A percentile compares a stretch with the other conserved stretches of the same genome.
These are phyloP conservation scores for Menidia beryllina DNA, from an alignment of 2,113 vertebrate species.

Conservation along the genomic window DNA sequence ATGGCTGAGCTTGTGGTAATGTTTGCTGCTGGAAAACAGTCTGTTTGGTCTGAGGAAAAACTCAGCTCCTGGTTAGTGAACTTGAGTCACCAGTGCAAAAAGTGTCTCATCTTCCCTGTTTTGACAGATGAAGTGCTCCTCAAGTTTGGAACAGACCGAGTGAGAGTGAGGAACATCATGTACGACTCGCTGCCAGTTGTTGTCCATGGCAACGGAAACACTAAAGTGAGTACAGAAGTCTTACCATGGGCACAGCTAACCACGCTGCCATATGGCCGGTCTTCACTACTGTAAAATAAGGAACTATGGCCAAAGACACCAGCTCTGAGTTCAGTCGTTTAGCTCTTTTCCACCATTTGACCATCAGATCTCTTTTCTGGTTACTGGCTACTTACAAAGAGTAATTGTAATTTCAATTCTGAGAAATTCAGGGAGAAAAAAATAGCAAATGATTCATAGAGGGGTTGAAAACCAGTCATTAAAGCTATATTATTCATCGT, in stretches of 20 bases:
- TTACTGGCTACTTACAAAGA: no score
- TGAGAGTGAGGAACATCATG: constrained; percentile 90
- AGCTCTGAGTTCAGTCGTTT: neutral
- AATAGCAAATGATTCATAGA: constrained; percentile 3
- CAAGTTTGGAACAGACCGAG: constrained; percentile 91
- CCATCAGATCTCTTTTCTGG: no score
- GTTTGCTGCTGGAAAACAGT: constrained; percentile 5
- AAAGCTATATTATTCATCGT: constrained; percentile 48
- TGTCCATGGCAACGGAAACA: constrained; percentile 94
- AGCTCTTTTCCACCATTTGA: constrained; percentile 14
- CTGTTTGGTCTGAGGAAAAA: constrained; percentile 26
- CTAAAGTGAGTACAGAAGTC: constrained; percentile 87
- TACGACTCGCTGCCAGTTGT: constrained; percentile 91
- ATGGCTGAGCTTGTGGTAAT: no score
- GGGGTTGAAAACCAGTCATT: constrained; percentile 17
- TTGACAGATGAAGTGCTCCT: constrained; percentile 93
- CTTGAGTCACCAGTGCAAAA: constrained; percentile 39
- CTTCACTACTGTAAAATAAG: constrained; percentile 6
- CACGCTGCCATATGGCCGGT: neutral
- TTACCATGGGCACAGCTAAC: neutral
- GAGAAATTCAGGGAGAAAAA: neutral
- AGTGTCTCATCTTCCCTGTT: constrained; percentile 42
- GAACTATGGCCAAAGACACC: neutral
- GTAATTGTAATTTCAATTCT: neutral
- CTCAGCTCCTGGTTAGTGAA: constrained; percentile 6